Evolutionary conservation across 1,140 invertebrate genomes (phyloP).

Genomic region (Drosophila micromelanica): DNA sequence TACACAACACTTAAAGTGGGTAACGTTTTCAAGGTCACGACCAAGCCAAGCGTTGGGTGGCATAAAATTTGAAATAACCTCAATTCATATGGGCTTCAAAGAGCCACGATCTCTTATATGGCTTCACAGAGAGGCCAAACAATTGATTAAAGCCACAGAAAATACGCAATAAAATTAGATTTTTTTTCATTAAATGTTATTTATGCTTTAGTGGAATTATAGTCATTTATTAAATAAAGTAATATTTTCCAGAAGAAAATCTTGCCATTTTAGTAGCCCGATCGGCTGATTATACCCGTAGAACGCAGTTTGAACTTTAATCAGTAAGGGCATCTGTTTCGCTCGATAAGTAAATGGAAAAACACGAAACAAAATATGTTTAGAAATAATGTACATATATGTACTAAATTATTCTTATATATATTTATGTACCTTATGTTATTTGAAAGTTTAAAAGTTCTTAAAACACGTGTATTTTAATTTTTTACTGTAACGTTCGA

Average conservation of each 20-base stretch:
- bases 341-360: slow-evolving; percentile 2
- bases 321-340: slow-evolving; percentile 40
- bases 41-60: slow-evolving; percentile 2
- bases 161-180: not conserved
- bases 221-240: too few relatives aligned
- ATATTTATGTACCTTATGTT: too few relatives aligned
- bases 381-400: not conserved
- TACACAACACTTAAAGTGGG: slow-evolving; percentile 8
- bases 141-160: slow-evolving; percentile 7
- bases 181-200: not conserved
- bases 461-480: too few relatives aligned
- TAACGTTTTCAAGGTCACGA: slow-evolving; percentile 36
- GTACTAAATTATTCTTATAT: too few relatives aligned
- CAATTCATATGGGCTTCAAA: slow-evolving; percentile 13
- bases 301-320: slow-evolving; percentile 27
- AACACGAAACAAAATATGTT: not conserved
- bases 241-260: not conserved
- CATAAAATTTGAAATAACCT: slow-evolving; percentile 27
- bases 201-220: not conserved
- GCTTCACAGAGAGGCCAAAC: slow-evolving; percentile 13
- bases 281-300: too few relatives aligned
- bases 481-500: too few relatives aligned
- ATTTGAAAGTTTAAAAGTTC: too few relatives aligned
- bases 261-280: not conserved
- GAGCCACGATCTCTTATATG: not conserved